Base-by-base conservation (phyloP, 2,797 vertebrate genomes). In the Mus minutoides region DNA sequence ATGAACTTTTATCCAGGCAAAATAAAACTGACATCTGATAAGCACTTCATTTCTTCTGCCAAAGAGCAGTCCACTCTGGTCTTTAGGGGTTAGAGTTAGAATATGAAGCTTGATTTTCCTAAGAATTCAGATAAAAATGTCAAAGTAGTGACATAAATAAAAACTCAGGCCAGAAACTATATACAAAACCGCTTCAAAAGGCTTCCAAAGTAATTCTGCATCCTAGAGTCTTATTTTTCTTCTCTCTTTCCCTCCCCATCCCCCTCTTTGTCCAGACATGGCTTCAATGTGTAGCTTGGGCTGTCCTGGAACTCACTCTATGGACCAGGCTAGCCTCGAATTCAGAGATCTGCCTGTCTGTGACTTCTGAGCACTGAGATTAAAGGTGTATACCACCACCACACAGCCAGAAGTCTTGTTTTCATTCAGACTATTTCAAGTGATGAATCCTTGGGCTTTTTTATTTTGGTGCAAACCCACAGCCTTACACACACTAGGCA, bases 71-170 rank as follows among this genome's bases (percentile, higher is more conserved):
- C 49, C 71, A 52, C 88, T 13, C n/a, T n/a, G n/a, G n/a, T n/a
- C n/a, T n/a, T n/a, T n/a, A 76, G 71, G 60, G 40, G 31, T 93
- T 94, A 97, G 86, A 94, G 77, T 71, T 90, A 83, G 43, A 95
- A 88, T 58, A 29, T 86, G 29, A 29, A 34, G 75, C 56, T 93
- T 85, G 34, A 37, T 13, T 94, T 97, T 93, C 88, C 76, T 93
- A 96, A 93, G 88, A 95, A 73, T 71, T 92, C 84, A 96, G 96
- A 95, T 94, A 94, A 90, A 71, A 60, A 84, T 92, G 90, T 94
- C 93, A 97, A 96, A 91, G 96, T 86, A 93, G 62, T 93, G 71
- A 88, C 94, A 80, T 80, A 90, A 95, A 88, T 94, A 86, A 88
- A 95, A 69, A 94, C 91, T 13, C 60, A 84, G 6, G 54, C 52